Base-by-base conservation (phyloP, 2,113 vertebrate species). In the Hepsetus odoe region DNA sequence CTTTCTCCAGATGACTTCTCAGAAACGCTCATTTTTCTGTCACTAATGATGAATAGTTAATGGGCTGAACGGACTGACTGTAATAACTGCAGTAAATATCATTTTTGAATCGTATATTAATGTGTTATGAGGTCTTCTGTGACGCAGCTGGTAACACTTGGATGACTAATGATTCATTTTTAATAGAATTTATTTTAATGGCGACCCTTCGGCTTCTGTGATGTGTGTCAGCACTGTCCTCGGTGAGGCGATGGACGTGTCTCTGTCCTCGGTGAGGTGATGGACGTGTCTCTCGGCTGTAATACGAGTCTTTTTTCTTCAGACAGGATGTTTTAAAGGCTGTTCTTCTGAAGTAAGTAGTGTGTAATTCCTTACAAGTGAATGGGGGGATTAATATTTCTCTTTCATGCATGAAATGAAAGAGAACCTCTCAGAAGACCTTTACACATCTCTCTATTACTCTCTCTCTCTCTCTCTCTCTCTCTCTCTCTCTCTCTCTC, bases 231-330 rank as follows among this genome's bases (percentile, higher is more conserved):
- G n/a, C n/a, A n/a, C n/a, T n/a, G n/a, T n/a, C n/a, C n/a, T n/a
- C n/a, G n/a, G n/a, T n/a, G n/a, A n/a, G 35, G 24, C 61, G 13
- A 28, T 20, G 55, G 49, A 4, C 7, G 18, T 38, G 28, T 65
- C 24, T 66, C 51, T 20, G 13, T 10, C 13, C 24, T 62, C 59
- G 33, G 51, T 10, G 33, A 42, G 28, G 72, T 80, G 83, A 89
- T 76, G 56, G 80, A 86, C 86, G 71, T 80, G 46, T 79, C 51
- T 53, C 66, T 58, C 56, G n/a, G 58, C 71, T 80, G 71, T 55
- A 40, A 20, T 55, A 35, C 51, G 20, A 40, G 33, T 18, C 35
- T 22, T 61, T 11, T 72, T 53, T 53, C 18, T 49, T 64, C 38
- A 30, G 16, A 30, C 26, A 16, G 12, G 7, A 14, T 65, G 5